Base-by-base conservation (phyloP, 2,888 invertebrate genomes). In the Phymatocera aterrima region DNA sequence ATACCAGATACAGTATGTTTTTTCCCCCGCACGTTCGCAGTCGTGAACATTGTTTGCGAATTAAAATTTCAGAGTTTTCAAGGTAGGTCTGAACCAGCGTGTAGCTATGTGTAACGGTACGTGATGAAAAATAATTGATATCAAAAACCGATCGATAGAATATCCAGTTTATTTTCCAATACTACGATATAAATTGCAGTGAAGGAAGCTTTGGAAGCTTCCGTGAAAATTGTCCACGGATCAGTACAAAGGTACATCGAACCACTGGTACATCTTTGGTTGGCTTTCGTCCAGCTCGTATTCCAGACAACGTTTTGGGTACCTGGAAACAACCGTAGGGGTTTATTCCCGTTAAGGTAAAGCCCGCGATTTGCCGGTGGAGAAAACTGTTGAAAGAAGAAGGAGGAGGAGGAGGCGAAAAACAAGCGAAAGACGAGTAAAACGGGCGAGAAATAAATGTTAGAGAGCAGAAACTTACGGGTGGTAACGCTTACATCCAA, bases 401-500 rank as follows among this genome's bases (percentile, higher is more conserved):
- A 64, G 28, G 10, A 51, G 24, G 46, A n/a, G 12, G 24, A 15
- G 18, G 46, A 34, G 24, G 10, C 10, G 24, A 6, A 28, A 46
- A 15, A 51, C n/a, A 51, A 15, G 5, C n/a, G n/a, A n/a, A n/a
- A 3, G 18, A 10, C 43, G 15, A 24, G n/a, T 15, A 5, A n/a
- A 6, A 5, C n/a, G 43, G 15, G 51, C 10, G 46, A 48, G 43
- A 72, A 72, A 51, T 68, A 68, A 68, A 68, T 43, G 60, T 65
- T 31, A 37, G 15, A 43, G 79, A 78, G 54, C 31, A 28, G 72
- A 77, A 79, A 88, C 92, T 89, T 87, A 94, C 94, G 92, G 92
- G 87, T 93, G 91, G 80, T 89, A 90, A 83, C 88, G 91, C 43
- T 87, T 87, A 85, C 94, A 95, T 1, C 89, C 90, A 0, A 87